Evolutionary conservation across 2,888 invertebrate species (phyloP).

Genomic region (Pyrrhia umbra): DNA sequence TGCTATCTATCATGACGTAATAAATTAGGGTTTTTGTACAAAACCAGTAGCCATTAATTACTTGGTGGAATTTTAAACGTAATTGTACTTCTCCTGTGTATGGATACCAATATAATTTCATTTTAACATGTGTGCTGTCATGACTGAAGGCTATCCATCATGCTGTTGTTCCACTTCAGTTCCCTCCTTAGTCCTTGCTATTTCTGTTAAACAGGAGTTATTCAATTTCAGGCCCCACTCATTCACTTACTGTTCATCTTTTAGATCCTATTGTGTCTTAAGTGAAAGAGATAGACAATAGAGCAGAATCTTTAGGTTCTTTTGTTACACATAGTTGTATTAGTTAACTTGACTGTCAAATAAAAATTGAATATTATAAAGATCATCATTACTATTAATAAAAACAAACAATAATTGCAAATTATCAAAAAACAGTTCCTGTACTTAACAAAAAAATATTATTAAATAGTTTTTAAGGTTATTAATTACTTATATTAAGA

Average conservation of each 20-base stretch:
- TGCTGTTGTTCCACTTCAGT: slow-evolving; percentile 39
- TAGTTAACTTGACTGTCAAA: background rate
- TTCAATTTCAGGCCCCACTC: slow-evolving; percentile 42
- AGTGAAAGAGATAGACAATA: background rate
- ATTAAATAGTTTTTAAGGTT: no score
- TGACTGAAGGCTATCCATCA: slow-evolving; percentile 33
- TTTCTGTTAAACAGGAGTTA: slow-evolving; percentile 66
- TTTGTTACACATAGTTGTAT: slow-evolving; percentile 5
- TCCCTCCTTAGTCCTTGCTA: slow-evolving; percentile 35
- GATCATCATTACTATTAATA: no score
- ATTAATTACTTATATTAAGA: no score
- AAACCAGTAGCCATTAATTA: slow-evolving; percentile 45
- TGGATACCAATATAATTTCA: slow-evolving; percentile 8
- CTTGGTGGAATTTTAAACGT: slow-evolving; percentile 23
- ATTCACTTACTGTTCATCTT: slow-evolving; percentile 3
- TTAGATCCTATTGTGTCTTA: slow-evolving; percentile 16
- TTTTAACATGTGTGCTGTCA: slow-evolving; percentile 36
- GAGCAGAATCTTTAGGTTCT: background rate
- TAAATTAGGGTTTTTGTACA: slow-evolving; percentile 63
- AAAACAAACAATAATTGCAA: no score
- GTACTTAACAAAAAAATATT: no score
- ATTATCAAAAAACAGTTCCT: no score
- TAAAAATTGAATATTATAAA: background rate
- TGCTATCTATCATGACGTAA: slow-evolving; percentile 76
- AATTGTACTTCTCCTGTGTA: slow-evolving; percentile 15